phyloP scores from a whole-genome alignment of 2,113 vertebrate species.

The Trematomus loennbergii region DNA sequence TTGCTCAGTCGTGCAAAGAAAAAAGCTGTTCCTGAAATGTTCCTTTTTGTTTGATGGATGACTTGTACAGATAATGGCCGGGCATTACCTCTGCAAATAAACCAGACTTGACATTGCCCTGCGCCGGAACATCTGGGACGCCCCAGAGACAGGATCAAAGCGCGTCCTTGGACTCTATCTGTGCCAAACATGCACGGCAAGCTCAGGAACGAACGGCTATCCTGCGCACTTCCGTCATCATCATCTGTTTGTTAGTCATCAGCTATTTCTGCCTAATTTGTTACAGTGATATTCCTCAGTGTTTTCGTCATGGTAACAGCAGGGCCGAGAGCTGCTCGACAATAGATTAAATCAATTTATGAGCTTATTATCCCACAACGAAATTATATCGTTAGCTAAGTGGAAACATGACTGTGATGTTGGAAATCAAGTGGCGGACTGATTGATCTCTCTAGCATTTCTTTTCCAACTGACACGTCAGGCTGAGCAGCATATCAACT shows the following conservation, averaged over 20 bases:
- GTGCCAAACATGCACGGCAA: conserved; percentile 65
- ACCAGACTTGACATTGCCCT: conserved; percentile 74
- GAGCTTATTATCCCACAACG: conserved; percentile 43
- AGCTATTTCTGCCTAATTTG: conserved; percentile 52
- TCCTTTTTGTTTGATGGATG: conserved; percentile 74
- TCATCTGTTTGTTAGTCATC: conserved; percentile 68
- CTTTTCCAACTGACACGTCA: conserved; percentile 49
- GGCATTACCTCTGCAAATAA: conserved; percentile 77
- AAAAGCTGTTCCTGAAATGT: conserved; percentile 46
- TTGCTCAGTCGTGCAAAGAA: conserved; percentile 60
- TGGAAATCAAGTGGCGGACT: conserved; percentile 50
- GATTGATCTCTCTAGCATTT: conserved; percentile 48
- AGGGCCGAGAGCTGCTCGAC: conserved; percentile 20
- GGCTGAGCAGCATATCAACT: conserved; percentile 42
- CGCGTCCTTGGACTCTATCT: conserved; percentile 71
- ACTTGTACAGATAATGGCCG: conserved; percentile 67
- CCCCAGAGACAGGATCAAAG: conserved; percentile 74
- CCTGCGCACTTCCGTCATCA: conserved; percentile 58
- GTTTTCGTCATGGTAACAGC: conserved; percentile 52
- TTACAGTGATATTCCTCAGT: conserved; percentile 54
- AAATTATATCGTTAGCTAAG: conserved; percentile 47
- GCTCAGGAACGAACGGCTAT: conserved; percentile 46
- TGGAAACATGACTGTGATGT: conserved; percentile 53
- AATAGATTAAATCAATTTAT: conserved; percentile 44
- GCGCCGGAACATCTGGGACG: conserved; percentile 75